A percentile compares a stretch with the other conserved stretches of the same genome.
phyloP scores from a whole-genome alignment of 1,140 invertebrate species.

The Acromyrmex charruanus region DNA sequence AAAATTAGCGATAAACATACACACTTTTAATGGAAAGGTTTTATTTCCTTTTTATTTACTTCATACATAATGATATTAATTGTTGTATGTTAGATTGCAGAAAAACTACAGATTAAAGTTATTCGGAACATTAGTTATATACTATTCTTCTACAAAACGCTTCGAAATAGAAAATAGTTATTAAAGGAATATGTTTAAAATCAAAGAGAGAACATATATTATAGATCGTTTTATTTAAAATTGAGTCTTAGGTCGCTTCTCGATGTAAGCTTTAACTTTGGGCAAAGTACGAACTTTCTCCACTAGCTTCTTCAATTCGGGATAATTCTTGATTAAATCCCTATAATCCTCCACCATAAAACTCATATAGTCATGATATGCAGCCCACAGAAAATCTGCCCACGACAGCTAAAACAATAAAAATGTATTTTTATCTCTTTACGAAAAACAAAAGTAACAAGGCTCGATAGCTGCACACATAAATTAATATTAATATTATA shows the following conservation, averaged over 20 bases:
- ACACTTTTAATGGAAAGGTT: background rate
- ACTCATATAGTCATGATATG: background rate
- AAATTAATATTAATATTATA: background rate
- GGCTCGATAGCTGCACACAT: background rate
- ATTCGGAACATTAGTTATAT: background rate
- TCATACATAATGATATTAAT: background rate
- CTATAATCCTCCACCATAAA: background rate
- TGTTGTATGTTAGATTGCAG: too few species aligned
- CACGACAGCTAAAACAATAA: conserved; percentile 56
- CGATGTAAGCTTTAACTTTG: conserved; percentile 89
- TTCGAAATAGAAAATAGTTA: background rate
- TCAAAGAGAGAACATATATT: background rate
- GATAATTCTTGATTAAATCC: conserved; percentile 52
- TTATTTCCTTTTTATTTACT: background rate
- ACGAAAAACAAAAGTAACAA: background rate
- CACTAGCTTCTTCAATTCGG: conserved; percentile 55
- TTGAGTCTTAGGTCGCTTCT: conserved; percentile 88
- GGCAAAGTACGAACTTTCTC: conserved; percentile 86
- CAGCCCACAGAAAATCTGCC: conserved; percentile 52
- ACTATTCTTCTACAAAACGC: background rate
- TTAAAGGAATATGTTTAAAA: background rate
- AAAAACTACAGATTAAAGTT: background rate
- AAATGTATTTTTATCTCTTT: background rate
- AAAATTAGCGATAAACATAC: background rate
- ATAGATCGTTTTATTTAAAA: conserved; percentile 82